Base-by-base conservation (phyloP, 2,888 invertebrate genomes). In the Pyrgus malvae region DNA sequence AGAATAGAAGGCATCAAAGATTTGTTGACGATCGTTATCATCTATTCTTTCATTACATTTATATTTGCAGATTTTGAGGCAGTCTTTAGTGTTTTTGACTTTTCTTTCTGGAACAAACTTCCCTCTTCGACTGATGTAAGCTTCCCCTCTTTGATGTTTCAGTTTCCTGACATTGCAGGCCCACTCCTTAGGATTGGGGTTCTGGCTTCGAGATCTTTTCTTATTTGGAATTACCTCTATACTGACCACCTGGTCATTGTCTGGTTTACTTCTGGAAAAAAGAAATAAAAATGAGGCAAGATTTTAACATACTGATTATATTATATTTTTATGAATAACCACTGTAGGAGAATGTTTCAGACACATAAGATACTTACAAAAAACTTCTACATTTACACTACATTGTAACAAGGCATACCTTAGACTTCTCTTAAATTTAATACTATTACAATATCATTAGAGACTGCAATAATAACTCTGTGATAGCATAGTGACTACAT, bases 1-100 rank as follows among this genome's bases (percentile, higher is more conserved):
- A 0, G 84, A 80, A 59, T 89, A 90, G 54, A 88, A 90, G 0
- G 88, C 83, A 72, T 82, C 83, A 61, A 90, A 90, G 50, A 90
- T 80, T 16, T 80, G 74, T 68, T 87, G 81, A 31, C 89, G 59
- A 51, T 89, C 87, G 0, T 69, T 66, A 50, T 89, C 80, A 17
- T 67, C 76, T 12, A 90, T 80, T 67, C 77, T 71, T 38, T 81
- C 80, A n/a, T 77, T 88, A 57, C 89, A 89, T 70, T 83, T 86
- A 51, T 72, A 83, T 50, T 82, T 84, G 64, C 89, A 90, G 7
- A 78, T 79, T 11, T 76, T 79, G 0, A 85, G 63, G 48, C 89
- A 90, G 62, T 90, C 86, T 67, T 89, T 90, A 0, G 77, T 84
- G 41, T 73, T 85, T 27, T 67, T 72, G 1, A 90, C 78, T 48